Evolutionary conservation across 1,140 invertebrate species (phyloP).

Genomic region (Hyles euphorbiae): DNA sequence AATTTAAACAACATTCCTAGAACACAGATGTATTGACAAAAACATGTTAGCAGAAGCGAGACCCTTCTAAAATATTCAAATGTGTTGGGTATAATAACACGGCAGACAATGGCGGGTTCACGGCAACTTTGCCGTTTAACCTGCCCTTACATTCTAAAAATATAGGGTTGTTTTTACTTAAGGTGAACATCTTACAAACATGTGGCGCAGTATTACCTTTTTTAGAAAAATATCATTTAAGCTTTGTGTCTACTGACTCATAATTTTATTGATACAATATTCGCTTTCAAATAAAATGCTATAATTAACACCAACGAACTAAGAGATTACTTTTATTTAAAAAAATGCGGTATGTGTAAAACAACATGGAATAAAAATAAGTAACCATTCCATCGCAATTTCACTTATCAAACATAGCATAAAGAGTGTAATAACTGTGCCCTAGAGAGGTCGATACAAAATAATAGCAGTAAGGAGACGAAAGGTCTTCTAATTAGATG

Average conservation of each 20-base stretch:
- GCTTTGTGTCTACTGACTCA: too few relatives aligned
- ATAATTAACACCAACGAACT: too few relatives aligned
- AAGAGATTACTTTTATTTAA: too few relatives aligned
- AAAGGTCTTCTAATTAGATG: constrained; percentile 43
- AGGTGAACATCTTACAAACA: too few relatives aligned
- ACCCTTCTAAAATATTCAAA: constrained; percentile 42
- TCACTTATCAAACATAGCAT: constrained; percentile 2
- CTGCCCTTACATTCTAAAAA: constrained; percentile 13
- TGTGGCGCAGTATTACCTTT: too few relatives aligned
- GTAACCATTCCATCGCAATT: not conserved
- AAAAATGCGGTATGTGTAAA: too few relatives aligned
- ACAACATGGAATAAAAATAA: too few relatives aligned
- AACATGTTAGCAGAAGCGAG: constrained; percentile 24
- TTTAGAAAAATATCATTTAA: too few relatives aligned
- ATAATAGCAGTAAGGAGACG: constrained; percentile 41
- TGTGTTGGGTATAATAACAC: constrained; percentile 28
- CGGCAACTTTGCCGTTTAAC: constrained; percentile 10
- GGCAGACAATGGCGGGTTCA: constrained; percentile 31
- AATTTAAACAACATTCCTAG: too few relatives aligned
- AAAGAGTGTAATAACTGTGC: constrained; percentile 19
- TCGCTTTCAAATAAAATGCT: too few relatives aligned
- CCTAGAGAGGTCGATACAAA: constrained; percentile 18
- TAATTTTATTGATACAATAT: too few relatives aligned
- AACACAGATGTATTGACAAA: constrained; percentile 12
- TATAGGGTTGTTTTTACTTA: not conserved